These are phyloP conservation scores for Melieria crassipennis DNA, from an alignment of 2,888 invertebrate genomes.

Conservation along the genomic window DNA sequence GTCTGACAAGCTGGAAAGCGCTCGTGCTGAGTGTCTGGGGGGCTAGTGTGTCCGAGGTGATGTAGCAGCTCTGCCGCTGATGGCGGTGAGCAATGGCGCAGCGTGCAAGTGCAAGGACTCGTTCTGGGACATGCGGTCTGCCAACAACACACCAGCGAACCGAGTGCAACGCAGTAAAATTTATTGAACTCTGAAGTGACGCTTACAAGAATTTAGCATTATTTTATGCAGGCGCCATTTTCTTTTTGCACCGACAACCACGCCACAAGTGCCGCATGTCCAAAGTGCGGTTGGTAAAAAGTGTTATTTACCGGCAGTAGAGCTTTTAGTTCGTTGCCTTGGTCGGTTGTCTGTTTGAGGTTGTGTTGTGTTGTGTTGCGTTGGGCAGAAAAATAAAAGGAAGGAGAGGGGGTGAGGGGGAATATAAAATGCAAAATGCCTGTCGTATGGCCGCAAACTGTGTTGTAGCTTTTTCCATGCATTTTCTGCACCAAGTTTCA, in stretches of 20 bases:
- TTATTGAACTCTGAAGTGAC: conserved; percentile 36
- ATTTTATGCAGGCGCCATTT: conserved; percentile 28
- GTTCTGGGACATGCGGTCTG: background rate
- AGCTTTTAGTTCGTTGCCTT: background rate
- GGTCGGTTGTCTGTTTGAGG: background rate
- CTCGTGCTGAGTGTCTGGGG: too few relatives aligned
- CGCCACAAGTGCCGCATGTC: too few relatives aligned
- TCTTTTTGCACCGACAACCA: background rate
- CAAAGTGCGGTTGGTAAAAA: too few relatives aligned
- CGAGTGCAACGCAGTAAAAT: conserved; percentile 11
- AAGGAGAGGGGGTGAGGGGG: background rate
- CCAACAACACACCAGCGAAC: background rate
- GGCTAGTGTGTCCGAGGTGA: too few relatives aligned
- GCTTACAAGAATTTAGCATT: conserved; percentile 38
- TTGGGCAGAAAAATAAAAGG: too few relatives aligned
- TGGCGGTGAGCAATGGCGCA: background rate
- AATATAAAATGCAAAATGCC: background rate
- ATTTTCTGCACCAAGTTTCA: background rate
- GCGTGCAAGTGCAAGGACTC: background rate
- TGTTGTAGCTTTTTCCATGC: background rate
- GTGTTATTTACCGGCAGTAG: too few relatives aligned
- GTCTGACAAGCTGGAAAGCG: too few relatives aligned
- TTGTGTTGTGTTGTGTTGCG: background rate
- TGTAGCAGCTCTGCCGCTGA: too few relatives aligned
- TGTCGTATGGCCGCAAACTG: background rate